Evolutionary conservation across 1,140 invertebrate species (phyloP), one percentile per base, ranked within the genome.

Genomic region (Leguminivora glycinivorella): DNA sequence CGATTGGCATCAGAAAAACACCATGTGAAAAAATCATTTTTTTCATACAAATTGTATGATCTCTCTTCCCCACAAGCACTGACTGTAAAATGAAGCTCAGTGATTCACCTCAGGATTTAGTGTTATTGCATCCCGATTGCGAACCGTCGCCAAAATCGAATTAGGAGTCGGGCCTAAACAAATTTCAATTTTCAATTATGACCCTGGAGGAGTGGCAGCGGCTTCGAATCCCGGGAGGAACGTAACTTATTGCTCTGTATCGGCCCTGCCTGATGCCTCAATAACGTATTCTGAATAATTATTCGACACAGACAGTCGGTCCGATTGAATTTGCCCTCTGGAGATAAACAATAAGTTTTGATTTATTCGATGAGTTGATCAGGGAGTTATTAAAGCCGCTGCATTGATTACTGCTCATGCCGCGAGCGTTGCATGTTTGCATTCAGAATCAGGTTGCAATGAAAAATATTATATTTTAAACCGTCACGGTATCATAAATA

Each of bases 161-260:
- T 89, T 88, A 91, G 82, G 74, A 81, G 76, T 72, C 78, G 81
- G 83, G 87, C 87, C 89, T 89, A 89, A 89, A 89, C 85, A 91
- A 91, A 91, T 91, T 89, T 89, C 86, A 89, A 88, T 89, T 89
- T 88, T 86, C 88, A 90, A 89, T 89, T 91, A 89, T 84, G 78
- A 76, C 75, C 79, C 78, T 78, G 79, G 74, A 81, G 77, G 73
- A 82, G 75, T 79, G 76, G 78, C 75, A 72, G 71, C 75, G 78
- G 71, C 73, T 69, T 71, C 75, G 71, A 47, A 75, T 84, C 85
- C 87, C 88, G 68, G 56, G 81, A 85, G 86, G 74, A 74, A 75
- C 60, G 75, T 88, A 81, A 89, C 82, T 89, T 90, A 89, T 91
- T 88, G 84, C 84, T 77, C 67, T 31, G 67, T 68, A 75, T 69